Base-by-base conservation (phyloP, 1,140 invertebrate species). In the Homalodisca vitripennis region DNA sequence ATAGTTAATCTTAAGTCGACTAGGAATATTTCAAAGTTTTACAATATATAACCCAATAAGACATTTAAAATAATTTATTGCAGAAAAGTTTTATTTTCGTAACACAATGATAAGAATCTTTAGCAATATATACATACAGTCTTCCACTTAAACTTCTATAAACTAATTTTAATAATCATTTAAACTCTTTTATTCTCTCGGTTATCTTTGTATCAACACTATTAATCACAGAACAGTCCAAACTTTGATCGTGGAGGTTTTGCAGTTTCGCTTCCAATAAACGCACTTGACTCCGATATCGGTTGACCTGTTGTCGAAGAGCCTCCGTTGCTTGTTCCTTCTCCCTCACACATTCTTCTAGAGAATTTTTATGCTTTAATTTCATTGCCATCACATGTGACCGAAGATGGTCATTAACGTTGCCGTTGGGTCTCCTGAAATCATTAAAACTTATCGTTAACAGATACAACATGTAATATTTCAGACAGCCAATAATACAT, bases 351-450 rank as follows among this genome's bases (percentile, higher is more conserved):
- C 10, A 2, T 30, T 27, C 24, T 27, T 60, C 24, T 13, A 60
- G 26, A 13, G 14, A 14, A 2, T 26, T 26, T 27, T 12, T 60
- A 26, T 60, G 24, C 55, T 60, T 60, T 10, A 22, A 26, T 30
- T 60, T 60, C 2, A 60, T 26, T 27, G 26, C 55, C 55, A 60
- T 60, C 10, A 60, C 10, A 60, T 60, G 55, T 3, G 55, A 60
- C 12, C 55, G 55, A 6, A 60, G 26, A 27, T 60, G 24, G 29
- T 60, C 55, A 14, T 26, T 60, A 22, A 60, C 55, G 24, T 29
- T 60, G 6, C 55, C 55, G 26, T 29, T 60, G 14, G 55, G 55
- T 60, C 55, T 60, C 55, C 55, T 60, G 55, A n/a, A 60, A 60
- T 6, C 10, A 14, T n/a, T 3, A 41, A 41, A 41, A 41, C 6